Conservation (phyloP, 2,113 vertebrate species). For the Nerophis lumbriciformis region DNA sequence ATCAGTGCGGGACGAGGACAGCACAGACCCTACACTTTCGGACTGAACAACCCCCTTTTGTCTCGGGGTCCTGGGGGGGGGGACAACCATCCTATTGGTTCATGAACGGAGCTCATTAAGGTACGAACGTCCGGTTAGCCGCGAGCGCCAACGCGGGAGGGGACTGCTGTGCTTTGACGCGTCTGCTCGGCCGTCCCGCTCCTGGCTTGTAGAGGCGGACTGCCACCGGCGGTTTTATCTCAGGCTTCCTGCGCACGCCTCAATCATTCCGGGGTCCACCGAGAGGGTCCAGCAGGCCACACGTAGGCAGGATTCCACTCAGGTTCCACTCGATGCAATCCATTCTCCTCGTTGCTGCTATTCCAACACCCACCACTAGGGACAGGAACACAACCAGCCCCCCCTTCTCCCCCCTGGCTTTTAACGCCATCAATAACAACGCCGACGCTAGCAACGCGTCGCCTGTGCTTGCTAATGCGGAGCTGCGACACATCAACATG, state of each 20-base stretch:
- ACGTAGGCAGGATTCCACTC: slow-evolving; percentile 58
- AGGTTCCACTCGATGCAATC: slow-evolving; percentile 64
- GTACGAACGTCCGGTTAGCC: slow-evolving; percentile 20
- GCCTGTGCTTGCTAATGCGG: slow-evolving; percentile 29
- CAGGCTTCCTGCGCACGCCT: slow-evolving; percentile 47
- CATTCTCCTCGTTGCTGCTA: slow-evolving; percentile 61
- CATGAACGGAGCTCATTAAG: background rate
- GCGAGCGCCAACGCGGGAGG: slow-evolving; percentile 36
- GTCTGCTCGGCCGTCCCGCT: background rate
- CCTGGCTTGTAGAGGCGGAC: no score
- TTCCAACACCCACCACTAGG: slow-evolving; percentile 50
- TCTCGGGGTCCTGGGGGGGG: slow-evolving; percentile 20
- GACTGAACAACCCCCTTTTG: slow-evolving; percentile 24
- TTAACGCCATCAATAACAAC: background rate
- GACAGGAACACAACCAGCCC: slow-evolving; percentile 50
- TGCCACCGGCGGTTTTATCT: slow-evolving; percentile 36
- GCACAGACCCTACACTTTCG: slow-evolving; percentile 46
- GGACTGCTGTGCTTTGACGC: slow-evolving; percentile 59
- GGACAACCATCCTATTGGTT: slow-evolving; percentile 19
- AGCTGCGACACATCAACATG: slow-evolving; percentile 19
- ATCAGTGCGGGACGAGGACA: slow-evolving; percentile 45
- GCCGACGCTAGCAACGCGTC: slow-evolving; percentile 40
- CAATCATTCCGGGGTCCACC: slow-evolving; percentile 36
- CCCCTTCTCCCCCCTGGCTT: slow-evolving; percentile 42
- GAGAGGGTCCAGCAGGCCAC: slow-evolving; percentile 42